These are phyloP conservation scores for Elaphurus davidianus DNA, from an alignment of 2,113 vertebrate genomes.

Conservation along the genomic window DNA sequence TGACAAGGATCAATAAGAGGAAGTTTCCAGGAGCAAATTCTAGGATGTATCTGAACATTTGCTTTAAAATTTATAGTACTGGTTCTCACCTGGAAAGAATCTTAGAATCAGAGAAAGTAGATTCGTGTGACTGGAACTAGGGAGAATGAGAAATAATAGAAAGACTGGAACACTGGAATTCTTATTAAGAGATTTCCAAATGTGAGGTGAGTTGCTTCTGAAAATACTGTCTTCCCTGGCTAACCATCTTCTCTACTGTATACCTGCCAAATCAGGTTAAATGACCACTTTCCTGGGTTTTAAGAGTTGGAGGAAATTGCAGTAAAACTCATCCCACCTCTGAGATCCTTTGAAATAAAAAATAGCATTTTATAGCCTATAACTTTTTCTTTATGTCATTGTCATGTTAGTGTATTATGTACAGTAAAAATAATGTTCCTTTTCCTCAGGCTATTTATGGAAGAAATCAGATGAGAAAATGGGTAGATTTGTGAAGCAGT, in stretches of 20 bases:
- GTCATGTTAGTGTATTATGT: background rate
- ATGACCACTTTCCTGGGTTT: background rate
- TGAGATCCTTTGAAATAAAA: background rate
- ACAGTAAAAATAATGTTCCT: background rate
- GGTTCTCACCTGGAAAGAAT: background rate
- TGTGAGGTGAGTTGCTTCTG: background rate
- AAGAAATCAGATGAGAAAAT: slow-evolving; percentile 22
- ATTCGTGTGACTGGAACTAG: too few relatives aligned
- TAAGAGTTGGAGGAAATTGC: background rate
- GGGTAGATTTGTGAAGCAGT: background rate
- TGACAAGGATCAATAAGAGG: background rate
- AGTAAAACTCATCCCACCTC: too few relatives aligned
- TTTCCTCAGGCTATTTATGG: background rate
- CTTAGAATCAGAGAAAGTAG: background rate
- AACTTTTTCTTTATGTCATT: background rate
- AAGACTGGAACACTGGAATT: background rate
- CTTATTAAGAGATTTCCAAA: background rate
- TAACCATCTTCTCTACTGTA: background rate
- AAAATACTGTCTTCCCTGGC: background rate
- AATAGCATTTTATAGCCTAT: background rate
- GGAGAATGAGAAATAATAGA: background rate
- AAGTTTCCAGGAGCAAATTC: background rate
- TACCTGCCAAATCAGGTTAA: background rate
- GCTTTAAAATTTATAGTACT: background rate
- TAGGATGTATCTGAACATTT: background rate